These are phyloP conservation scores for Limulus polyphemus DNA, from an alignment of 2,888 invertebrate genomes.

Conservation along the genomic window DNA sequence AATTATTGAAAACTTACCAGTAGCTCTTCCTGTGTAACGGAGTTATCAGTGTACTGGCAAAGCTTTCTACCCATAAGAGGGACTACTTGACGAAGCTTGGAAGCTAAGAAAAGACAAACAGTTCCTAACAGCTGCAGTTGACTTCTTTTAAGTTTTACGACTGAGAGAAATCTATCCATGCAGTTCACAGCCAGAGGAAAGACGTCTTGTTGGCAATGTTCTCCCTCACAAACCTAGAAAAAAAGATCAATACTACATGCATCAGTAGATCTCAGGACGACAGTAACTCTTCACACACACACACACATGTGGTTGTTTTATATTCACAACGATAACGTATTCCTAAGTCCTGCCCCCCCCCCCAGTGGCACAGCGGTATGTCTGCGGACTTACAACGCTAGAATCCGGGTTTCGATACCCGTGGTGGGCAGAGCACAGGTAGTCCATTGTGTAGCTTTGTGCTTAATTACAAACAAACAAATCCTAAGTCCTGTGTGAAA, in stretches of 20 bases:
- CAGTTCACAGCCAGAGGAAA: slow-evolving; percentile 84
- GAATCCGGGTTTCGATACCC: no score
- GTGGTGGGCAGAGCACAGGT: no score
- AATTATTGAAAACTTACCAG: slow-evolving; percentile 55
- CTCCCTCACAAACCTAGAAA: slow-evolving; percentile 80
- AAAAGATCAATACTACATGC: slow-evolving; percentile 33
- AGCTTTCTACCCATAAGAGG: slow-evolving; percentile 56
- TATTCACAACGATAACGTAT: no score
- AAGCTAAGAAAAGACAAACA: slow-evolving; percentile 79
- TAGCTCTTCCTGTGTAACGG: slow-evolving; percentile 69
- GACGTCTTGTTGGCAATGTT: slow-evolving; percentile 83
- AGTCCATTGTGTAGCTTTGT: no score
- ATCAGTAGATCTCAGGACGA: not conserved
- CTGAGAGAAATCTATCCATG: slow-evolving; percentile 82
- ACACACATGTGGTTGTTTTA: no score
- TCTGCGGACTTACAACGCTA: no score
- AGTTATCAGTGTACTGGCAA: slow-evolving; percentile 86
- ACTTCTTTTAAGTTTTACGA: slow-evolving; percentile 64
- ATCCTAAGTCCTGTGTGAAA: no score
- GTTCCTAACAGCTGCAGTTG: slow-evolving; percentile 86
- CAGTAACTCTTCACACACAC: no score
- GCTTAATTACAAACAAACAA: no score
- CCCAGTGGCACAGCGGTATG: no score
- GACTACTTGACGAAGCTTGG: slow-evolving; percentile 77
- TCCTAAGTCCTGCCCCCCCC: no score